Evolutionary conservation across 2,888 invertebrate species (phyloP).

Genomic region (Esperia sulphurella): DNA sequence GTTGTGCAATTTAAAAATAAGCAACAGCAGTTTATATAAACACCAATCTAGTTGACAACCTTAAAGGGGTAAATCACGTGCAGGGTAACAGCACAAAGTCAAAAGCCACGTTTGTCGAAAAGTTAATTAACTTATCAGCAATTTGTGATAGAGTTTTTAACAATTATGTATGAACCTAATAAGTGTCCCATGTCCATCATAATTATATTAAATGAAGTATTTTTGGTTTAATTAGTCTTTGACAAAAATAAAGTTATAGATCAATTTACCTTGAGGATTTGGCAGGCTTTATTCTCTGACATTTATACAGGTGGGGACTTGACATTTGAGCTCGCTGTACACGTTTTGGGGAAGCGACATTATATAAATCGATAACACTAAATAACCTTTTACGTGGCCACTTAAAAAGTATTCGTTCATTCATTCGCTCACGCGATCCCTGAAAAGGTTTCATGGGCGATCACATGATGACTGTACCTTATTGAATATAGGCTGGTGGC

Average conservation of each 20-base stretch:
- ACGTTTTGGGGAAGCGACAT: conserved; percentile 31
- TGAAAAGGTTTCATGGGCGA: conserved; percentile 29
- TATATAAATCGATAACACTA: conserved; percentile 46
- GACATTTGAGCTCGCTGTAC: conserved; percentile 48
- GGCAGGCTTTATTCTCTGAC: conserved; percentile 31
- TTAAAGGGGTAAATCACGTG: too few relatives aligned
- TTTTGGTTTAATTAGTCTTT: neutral
- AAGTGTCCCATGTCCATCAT: too few relatives aligned
- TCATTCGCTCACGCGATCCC: conserved; percentile 41
- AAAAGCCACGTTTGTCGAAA: too few relatives aligned
- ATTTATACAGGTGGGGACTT: conserved; percentile 58
- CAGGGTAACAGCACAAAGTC: too few relatives aligned
- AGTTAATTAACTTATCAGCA: too few relatives aligned
- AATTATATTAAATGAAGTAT: too few relatives aligned
- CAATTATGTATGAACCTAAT: too few relatives aligned
- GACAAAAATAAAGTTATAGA: neutral
- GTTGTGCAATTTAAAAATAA: too few relatives aligned
- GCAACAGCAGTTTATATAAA: too few relatives aligned
- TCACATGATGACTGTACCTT: conserved; percentile 23
- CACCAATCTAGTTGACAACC: too few relatives aligned
- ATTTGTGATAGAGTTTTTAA: too few relatives aligned
- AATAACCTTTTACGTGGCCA: conserved; percentile 59
- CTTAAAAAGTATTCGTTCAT: conserved; percentile 36
- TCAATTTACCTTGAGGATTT: neutral
- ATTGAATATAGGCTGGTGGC: conserved; percentile 9